Conservation (phyloP, 1,140 invertebrate genomes). For the Notospermus geniculatus region DNA sequence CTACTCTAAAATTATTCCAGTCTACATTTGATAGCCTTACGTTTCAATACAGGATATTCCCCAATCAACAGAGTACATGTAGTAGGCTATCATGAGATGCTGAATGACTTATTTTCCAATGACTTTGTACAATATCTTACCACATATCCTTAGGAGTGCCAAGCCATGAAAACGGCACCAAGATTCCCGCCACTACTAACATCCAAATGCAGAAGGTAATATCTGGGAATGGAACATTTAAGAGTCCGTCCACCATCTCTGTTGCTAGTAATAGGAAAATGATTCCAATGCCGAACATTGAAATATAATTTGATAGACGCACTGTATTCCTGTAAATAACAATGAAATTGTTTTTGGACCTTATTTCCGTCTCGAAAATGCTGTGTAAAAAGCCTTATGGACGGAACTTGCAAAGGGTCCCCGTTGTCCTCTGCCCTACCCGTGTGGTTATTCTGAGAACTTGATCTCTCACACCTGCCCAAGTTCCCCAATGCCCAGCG, state of each 20-base stretch:
- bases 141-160: conserved; percentile 61
- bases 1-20: too few relatives aligned
- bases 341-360: not conserved
- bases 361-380: too few relatives aligned
- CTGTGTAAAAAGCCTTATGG: too few relatives aligned
- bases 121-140: conserved; percentile 62
- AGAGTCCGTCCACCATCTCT: conserved; percentile 58
- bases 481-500: too few relatives aligned
- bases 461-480: too few relatives aligned
- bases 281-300: conserved; percentile 68
- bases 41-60: too few relatives aligned
- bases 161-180: conserved; percentile 68
- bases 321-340: conserved; percentile 41
- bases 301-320: conserved; percentile 64
- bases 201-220: conserved; percentile 63
- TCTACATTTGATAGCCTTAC: too few relatives aligned
- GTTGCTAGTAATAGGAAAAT: conserved; percentile 70
- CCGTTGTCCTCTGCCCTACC: too few relatives aligned
- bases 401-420: too few relatives aligned
- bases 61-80: too few relatives aligned
- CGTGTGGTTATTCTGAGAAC: too few relatives aligned
- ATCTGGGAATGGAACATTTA: conserved; percentile 61
- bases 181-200: conserved; percentile 62
- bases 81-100: too few relatives aligned
- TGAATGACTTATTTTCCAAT: not conserved